Evolutionary conservation across 1,140 invertebrate genomes (phyloP).

Genomic region (Sarcophaga peregrina): DNA sequence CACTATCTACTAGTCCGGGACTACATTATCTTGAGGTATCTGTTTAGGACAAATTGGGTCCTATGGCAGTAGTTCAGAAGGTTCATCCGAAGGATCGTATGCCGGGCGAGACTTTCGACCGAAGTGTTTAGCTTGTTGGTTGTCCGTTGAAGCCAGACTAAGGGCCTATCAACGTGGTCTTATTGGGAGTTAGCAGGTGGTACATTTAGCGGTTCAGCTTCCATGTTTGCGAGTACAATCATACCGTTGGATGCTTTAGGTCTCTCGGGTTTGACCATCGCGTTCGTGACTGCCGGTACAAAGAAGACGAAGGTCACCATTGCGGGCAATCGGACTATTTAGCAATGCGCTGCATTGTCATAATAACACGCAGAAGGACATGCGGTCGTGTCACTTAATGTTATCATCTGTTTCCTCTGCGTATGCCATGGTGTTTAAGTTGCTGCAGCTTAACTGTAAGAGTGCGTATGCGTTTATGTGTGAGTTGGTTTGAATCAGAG

Average conservation of each 20-base stretch:
- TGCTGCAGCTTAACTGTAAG: too few species aligned
- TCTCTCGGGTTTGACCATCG: background rate
- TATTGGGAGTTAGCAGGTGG: too few species aligned
- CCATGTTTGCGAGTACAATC: background rate
- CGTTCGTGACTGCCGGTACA: background rate
- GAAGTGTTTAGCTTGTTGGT: background rate
- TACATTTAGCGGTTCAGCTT: background rate
- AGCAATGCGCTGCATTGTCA: too few species aligned
- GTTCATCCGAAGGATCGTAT: background rate
- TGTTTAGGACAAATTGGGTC: background rate
- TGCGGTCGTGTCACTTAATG: too few species aligned
- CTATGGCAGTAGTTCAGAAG: background rate
- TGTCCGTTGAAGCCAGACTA: background rate
- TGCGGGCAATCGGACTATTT: slow-evolving; percentile 71
- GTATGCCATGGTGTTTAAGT: background rate
- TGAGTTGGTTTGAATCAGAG: background rate
- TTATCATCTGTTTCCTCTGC: slow-evolving; percentile 58
- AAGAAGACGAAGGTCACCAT: slow-evolving; percentile 65
- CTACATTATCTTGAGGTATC: too few species aligned
- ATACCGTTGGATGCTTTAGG: background rate
- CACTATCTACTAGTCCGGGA: too few species aligned
- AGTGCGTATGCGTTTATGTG: too few species aligned
- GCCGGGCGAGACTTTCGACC: background rate
- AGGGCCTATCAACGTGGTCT: too few species aligned
- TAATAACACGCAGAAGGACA: too few species aligned